These are phyloP conservation scores for Acanthacorydalis orientalis DNA, from an alignment of 2,888 invertebrate species.

Conservation along the genomic window DNA sequence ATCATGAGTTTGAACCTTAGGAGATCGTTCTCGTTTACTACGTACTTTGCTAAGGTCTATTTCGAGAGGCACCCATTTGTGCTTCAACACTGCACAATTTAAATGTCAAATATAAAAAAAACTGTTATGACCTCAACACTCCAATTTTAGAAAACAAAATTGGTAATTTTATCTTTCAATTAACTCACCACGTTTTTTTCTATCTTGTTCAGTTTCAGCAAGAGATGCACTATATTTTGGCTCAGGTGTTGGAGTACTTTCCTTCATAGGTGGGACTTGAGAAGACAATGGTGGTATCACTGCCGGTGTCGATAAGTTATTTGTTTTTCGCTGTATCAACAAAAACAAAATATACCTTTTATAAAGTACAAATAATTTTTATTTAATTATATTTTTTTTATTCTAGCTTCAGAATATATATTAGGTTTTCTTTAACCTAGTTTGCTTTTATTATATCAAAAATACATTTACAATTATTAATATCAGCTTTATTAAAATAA, in stretches of 20 bases:
- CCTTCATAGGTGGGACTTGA: not conserved
- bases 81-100: conserved; percentile 30
- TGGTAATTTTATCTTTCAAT: no score
- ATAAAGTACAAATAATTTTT: not conserved
- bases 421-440: no score
- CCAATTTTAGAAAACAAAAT: no score
- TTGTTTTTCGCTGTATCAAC: conserved; percentile 22
- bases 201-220: not conserved
- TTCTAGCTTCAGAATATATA: not conserved
- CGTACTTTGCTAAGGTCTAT: conserved; percentile 62
- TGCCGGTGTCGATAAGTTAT: conserved; percentile 21
- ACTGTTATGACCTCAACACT: no score
- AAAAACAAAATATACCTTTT: not conserved
- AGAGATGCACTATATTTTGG: no score
- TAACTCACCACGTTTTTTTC: not conserved
- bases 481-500: no score
- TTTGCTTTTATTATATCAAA: no score
- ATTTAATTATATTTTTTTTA: no score
- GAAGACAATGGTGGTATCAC: conserved; percentile 15
- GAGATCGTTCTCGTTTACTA: conserved; percentile 43
- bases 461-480: no score
- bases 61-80: conserved; percentile 85
- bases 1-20: conserved; percentile 13
- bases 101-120: no score
- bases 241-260: no score